A percentile compares a stretch with the other conserved stretches of the same genome.
Evolutionary conservation across 2,888 invertebrate genomes (phyloP).

Genomic region (Amiota minor): DNA sequence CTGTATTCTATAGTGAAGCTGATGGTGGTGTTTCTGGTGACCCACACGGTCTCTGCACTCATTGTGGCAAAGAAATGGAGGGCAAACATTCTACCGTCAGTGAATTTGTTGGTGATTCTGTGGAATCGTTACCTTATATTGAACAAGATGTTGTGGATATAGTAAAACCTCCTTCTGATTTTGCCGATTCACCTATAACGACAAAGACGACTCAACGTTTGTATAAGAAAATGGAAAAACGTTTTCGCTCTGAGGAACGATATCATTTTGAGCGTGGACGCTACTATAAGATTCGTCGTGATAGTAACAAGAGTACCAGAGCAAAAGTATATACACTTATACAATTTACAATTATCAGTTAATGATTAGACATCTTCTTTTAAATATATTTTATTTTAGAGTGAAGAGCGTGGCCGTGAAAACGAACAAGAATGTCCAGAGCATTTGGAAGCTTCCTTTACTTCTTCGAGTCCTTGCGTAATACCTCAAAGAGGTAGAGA

Average conservation of each 20-base stretch:
- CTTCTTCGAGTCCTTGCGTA: slow-evolving; percentile 78
- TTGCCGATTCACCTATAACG: slow-evolving; percentile 86
- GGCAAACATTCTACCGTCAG: slow-evolving; percentile 74
- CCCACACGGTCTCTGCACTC: slow-evolving; percentile 82
- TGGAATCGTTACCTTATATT: slow-evolving; percentile 72
- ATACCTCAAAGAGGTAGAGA: slow-evolving; percentile 74
- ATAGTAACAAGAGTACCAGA: slow-evolving; percentile 80
- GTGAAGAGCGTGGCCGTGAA: slow-evolving; percentile 83
- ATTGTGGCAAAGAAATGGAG: slow-evolving; percentile 87
- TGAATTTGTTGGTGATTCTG: slow-evolving; percentile 66
- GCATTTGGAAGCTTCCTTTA: too few species aligned
- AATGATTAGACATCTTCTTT: not conserved
- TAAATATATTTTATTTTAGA: slow-evolving; percentile 54
- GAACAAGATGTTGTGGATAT: slow-evolving; percentile 78
- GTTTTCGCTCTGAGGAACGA: slow-evolving; percentile 86
- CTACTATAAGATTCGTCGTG: slow-evolving; percentile 81
- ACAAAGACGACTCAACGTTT: slow-evolving; percentile 76
- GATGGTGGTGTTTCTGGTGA: slow-evolving; percentile 76
- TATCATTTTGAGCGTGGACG: slow-evolving; percentile 76
- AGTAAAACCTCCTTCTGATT: slow-evolving; percentile 90
- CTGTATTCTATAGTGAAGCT: slow-evolving; percentile 89
- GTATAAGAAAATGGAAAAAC: slow-evolving; percentile 85
- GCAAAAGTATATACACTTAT: slow-evolving; percentile 78
- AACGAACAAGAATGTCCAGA: slow-evolving; percentile 81
- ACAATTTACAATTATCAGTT: not conserved